Conservation (phyloP, 2,113 vertebrate species). For the Heterotis niloticus region DNA sequence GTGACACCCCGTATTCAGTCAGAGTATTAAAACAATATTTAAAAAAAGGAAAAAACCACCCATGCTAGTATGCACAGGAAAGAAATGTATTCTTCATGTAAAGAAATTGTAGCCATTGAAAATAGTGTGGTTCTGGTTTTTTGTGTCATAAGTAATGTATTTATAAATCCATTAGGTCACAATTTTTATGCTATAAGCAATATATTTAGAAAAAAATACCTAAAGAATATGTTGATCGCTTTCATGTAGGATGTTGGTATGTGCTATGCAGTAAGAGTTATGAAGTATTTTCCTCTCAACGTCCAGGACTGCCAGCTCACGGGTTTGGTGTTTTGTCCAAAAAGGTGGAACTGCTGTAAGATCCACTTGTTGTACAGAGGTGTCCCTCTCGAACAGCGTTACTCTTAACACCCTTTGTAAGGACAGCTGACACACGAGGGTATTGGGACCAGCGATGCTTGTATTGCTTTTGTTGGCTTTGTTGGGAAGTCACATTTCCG, state of each 20-base stretch:
- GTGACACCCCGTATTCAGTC: background rate
- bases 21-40: background rate
- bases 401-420: slow-evolving; percentile 20
- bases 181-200: slow-evolving; percentile 53
- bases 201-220: slow-evolving; percentile 45
- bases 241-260: slow-evolving; percentile 43
- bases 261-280: slow-evolving; percentile 64
- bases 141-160: slow-evolving; percentile 11
- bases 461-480: background rate
- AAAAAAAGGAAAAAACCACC: background rate
- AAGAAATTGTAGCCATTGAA: slow-evolving; percentile 20
- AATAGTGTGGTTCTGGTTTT: slow-evolving; percentile 2
- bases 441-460: slow-evolving; percentile 24
- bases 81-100: slow-evolving; percentile 17
- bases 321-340: slow-evolving; percentile 17
- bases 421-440: slow-evolving; percentile 32
- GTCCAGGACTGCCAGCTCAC: slow-evolving; percentile 38
- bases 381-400: slow-evolving; percentile 28
- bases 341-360: slow-evolving; percentile 14
- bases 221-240: slow-evolving; percentile 28
- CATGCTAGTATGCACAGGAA: slow-evolving; percentile 13
- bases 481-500: background rate
- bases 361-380: slow-evolving; percentile 43
- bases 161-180: slow-evolving; percentile 20
- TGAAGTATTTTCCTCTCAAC: slow-evolving; percentile 42